Evolutionary conservation across 2,113 vertebrate genomes (phyloP).

Genomic region (Oceanodroma tethys): DNA sequence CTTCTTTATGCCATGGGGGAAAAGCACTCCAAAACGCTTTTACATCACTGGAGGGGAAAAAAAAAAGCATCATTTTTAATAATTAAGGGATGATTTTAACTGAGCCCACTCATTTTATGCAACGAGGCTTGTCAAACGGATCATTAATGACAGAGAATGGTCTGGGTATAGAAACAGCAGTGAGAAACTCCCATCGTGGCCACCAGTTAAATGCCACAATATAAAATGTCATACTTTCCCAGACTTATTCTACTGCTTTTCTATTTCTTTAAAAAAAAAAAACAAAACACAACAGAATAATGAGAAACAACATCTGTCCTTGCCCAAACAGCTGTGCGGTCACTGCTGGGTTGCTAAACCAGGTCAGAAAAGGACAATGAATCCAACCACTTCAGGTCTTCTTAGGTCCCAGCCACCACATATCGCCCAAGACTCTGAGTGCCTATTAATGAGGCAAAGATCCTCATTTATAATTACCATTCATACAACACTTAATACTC

Average conservation of each 20-base stretch:
- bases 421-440: rapidly evolving
- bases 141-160: neutral
- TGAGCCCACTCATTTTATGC: neutral
- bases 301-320: neutral
- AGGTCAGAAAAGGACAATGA: neutral
- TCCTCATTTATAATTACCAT: neutral
- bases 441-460: neutral
- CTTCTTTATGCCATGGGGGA: neutral
- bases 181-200: neutral
- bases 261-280: neutral
- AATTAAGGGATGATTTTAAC: neutral
- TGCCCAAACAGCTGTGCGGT: neutral
- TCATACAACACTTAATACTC: neutral
- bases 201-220: neutral
- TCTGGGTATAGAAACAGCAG: neutral
- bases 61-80: neutral
- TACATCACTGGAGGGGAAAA: neutral
- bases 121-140: neutral
- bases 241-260: neutral
- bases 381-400: neutral
- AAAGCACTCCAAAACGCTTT: neutral
- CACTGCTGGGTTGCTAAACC: neutral
- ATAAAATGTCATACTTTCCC: neutral
- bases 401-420: neutral
- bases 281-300: too few relatives aligned